These are phyloP conservation scores for Verasper variegatus DNA, from an alignment of 2,113 vertebrate species.

Conservation along the genomic window DNA sequence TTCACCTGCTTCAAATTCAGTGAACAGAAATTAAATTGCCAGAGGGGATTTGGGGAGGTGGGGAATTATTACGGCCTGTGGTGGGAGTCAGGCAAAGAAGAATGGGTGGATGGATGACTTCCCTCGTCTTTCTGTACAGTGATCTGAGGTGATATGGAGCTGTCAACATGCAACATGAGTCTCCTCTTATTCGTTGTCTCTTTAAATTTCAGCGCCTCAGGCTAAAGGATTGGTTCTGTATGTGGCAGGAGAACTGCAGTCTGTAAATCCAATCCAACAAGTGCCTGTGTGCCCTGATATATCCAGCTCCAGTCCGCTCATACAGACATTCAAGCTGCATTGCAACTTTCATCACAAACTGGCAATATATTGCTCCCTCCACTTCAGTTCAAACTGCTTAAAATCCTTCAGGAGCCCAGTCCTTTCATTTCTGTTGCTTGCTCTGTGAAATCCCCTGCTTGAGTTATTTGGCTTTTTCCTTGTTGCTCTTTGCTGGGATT, in stretches of 20 bases:
- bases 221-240: not conserved
- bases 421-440: not conserved
- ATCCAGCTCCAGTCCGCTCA: not conserved
- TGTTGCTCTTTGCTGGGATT: conserved; percentile 23
- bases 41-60: conserved; percentile 4
- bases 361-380: not conserved
- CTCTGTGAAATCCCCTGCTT: conserved; percentile 13
- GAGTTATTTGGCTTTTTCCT: conserved; percentile 9
- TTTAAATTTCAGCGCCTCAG: conserved; percentile 11
- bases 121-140: conserved; percentile 47
- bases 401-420: not conserved
- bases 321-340: not conserved
- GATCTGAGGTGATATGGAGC: conserved; percentile 52
- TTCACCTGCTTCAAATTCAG: conserved; percentile 38
- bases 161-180: conserved; percentile 23
- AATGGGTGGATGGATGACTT: conserved; percentile 70
- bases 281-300: not conserved
- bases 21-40: conserved; percentile 45
- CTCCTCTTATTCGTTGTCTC: conserved; percentile 4
- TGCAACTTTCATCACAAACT: not conserved
- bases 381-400: not conserved
- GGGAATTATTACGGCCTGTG: conserved; percentile 2
- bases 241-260: conserved; percentile 1
- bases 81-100: not conserved
- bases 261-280: not conserved